Evolutionary conservation across 2,888 invertebrate species (phyloP), one percentile per base, ranked within the genome.

Genomic region (Tetragnatha montana): DNA sequence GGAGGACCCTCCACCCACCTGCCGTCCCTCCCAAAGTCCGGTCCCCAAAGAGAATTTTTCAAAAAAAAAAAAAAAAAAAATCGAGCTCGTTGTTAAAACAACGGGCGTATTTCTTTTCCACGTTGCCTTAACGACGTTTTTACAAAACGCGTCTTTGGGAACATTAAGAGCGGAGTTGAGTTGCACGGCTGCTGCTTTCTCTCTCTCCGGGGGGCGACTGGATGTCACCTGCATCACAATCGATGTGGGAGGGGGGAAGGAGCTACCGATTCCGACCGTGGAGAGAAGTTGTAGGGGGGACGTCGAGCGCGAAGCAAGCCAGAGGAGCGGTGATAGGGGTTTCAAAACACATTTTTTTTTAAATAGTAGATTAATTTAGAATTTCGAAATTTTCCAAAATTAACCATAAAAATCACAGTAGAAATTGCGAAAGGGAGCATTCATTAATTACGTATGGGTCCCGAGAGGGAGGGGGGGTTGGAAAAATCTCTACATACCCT

Each of bases 131-230:
- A 83, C 75, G 82, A 83, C 82, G 35, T 51, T 60, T 83, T 81
- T 75, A 35, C 51, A 17, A 35, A 35, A 35, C 2, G 35, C 35
- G 35, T 35, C 35, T 35, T 35, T 35, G 35, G 35, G 35, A 35
- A 35, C 35, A 35, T 35, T 35, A 35, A 60, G 81, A 81, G 89
- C 75, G 70, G 89, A 81, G 89, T 85, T 85, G 84, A 84, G 76
- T 84, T 76, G 84, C 84, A 84, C 47, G 8, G 74, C 35, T 74
- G 35, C 50, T 81, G 70, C 21, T 71, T 81, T 81, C 50, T 70
- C 81, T 81, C 71, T 74, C 50, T 71, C 47, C 12, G 81, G 71
- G 81, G 47, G 49, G 81, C 69, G 35, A 71, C 21, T 19, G 81
- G 70, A 70, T 81, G 81, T 81, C 81, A 81, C 81, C 81, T 81